Percentiles rank a stretch among this genome's conserved stretches.
Conservation (phyloP, 2,113 vertebrate species). For the Garra rufa region DNA sequence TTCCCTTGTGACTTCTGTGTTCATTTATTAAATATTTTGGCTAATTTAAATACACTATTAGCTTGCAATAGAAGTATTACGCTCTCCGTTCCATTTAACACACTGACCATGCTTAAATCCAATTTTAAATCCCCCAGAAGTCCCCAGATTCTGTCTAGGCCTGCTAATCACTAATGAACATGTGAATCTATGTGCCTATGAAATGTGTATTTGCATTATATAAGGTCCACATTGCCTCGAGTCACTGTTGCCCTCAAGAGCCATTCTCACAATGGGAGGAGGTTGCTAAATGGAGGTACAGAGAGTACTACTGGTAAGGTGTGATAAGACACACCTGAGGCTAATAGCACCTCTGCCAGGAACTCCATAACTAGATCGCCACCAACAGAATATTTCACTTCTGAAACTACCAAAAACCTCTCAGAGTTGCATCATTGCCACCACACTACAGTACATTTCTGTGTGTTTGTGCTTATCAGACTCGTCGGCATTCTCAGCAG, state of each 20-base stretch:
- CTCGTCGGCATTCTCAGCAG: conserved; percentile 71
- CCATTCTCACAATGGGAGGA: neutral
- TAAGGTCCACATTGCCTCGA: neutral
- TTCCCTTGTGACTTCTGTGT: neutral
- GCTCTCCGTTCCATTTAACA: neutral
- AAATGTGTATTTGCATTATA: neutral
- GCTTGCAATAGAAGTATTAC: neutral
- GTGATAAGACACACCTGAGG: neutral
- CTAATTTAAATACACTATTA: neutral
- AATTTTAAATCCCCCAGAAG: neutral
- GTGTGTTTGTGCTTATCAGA: conserved; percentile 68
- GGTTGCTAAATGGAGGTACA: neutral
- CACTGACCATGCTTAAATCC: neutral
- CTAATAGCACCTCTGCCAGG: neutral
- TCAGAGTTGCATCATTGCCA: neutral
- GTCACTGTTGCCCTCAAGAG: neutral
- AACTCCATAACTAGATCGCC: neutral
- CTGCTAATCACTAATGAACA: neutral
- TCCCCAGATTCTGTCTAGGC: neutral
- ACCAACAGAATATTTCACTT: neutral
- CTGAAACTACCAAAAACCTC: neutral
- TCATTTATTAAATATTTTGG: neutral
- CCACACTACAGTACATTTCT: no score
- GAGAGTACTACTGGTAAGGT: neutral
- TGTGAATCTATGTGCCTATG: neutral